A percentile compares a stretch with the other conserved stretches of the same genome.
Evolutionary conservation across 2,888 invertebrate genomes (phyloP).

Genomic region (Eudemis profundana): DNA sequence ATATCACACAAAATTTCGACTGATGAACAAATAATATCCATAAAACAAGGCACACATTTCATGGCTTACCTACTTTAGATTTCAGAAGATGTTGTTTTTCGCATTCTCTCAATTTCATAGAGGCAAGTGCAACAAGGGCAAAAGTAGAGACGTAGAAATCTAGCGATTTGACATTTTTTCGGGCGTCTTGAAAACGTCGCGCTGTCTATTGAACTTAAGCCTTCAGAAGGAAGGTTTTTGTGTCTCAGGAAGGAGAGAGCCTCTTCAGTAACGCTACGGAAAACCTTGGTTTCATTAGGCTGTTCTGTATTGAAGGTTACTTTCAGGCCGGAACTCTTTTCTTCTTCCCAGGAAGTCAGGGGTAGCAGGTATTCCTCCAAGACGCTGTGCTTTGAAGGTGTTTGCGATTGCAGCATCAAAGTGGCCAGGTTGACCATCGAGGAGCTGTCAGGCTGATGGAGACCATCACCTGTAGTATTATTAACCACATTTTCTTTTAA

Average conservation of each 20-base stretch:
- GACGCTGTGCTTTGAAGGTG: constrained; percentile 70
- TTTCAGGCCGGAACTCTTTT: constrained; percentile 52
- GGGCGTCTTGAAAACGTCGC: constrained; percentile 56
- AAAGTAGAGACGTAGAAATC: constrained; percentile 75
- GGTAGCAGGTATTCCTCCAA: constrained; percentile 84
- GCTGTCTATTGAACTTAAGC: constrained; percentile 55
- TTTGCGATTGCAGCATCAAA: constrained; percentile 74
- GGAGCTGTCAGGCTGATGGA: constrained; percentile 83
- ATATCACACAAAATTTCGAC: no score
- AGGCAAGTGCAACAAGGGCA: constrained; percentile 79
- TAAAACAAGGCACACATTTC: neutral
- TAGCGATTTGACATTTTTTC: constrained; percentile 70
- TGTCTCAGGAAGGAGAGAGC: constrained; percentile 16
- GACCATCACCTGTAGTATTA: constrained; percentile 83
- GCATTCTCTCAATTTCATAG: constrained; percentile 72
- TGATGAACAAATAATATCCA: neutral
- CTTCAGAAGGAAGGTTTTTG: constrained; percentile 37
- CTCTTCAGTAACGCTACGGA: constrained; percentile 21
- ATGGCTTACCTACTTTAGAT: neutral
- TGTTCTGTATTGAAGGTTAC: constrained; percentile 49
- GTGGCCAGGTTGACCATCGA: constrained; percentile 86
- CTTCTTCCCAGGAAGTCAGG: constrained; percentile 84
- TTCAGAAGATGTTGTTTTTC: constrained; percentile 51
- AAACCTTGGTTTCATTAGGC: constrained; percentile 27
- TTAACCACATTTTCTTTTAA: constrained; percentile 77